Conservation (phyloP, 1,140 invertebrate genomes). For the Lepidurus apus region DNA sequence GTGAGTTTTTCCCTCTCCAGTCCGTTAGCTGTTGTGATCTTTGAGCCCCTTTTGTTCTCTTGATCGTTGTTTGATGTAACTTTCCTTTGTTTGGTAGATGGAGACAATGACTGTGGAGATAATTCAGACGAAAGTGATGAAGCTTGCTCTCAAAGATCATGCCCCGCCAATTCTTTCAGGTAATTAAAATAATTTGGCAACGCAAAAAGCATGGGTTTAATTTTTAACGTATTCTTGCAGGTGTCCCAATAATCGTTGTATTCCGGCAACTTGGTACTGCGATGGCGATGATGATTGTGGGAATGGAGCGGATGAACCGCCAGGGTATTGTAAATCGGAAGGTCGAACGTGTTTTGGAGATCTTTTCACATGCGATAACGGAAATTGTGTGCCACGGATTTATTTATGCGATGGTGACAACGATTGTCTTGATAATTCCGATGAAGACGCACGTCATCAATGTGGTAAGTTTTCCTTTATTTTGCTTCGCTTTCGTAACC, state of each 20-base stretch:
- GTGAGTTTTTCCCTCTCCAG: slow-evolving; percentile 57
- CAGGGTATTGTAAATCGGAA: slow-evolving; percentile 77
- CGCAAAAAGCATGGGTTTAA: background rate
- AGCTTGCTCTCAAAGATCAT: slow-evolving; percentile 79
- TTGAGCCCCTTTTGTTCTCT: slow-evolving; percentile 27
- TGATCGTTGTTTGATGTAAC: background rate
- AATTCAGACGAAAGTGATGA: slow-evolving; percentile 89
- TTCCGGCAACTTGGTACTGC: slow-evolving; percentile 85
- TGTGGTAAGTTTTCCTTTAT: slow-evolving; percentile 55
- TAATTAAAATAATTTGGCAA: slow-evolving; percentile 36
- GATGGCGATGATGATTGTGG: slow-evolving; percentile 86
- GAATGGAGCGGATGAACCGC: slow-evolving; percentile 65
- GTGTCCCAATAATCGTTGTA: slow-evolving; percentile 44
- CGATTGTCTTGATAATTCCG: slow-evolving; percentile 88
- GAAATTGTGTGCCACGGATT: slow-evolving; percentile 90
- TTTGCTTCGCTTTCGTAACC: no score
- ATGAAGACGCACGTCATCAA: slow-evolving; percentile 84
- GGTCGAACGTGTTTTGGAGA: slow-evolving; percentile 93
- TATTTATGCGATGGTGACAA: slow-evolving; percentile 97
- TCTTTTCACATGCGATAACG: slow-evolving; percentile 92
- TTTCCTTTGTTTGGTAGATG: slow-evolving; percentile 37
- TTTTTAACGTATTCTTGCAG: background rate
- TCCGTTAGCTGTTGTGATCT: slow-evolving; percentile 42
- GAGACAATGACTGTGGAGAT: slow-evolving; percentile 90
- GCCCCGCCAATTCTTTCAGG: slow-evolving; percentile 82